Base-by-base conservation (phyloP, 2,888 invertebrate genomes). In the Petrolisthes cinctipes region DNA sequence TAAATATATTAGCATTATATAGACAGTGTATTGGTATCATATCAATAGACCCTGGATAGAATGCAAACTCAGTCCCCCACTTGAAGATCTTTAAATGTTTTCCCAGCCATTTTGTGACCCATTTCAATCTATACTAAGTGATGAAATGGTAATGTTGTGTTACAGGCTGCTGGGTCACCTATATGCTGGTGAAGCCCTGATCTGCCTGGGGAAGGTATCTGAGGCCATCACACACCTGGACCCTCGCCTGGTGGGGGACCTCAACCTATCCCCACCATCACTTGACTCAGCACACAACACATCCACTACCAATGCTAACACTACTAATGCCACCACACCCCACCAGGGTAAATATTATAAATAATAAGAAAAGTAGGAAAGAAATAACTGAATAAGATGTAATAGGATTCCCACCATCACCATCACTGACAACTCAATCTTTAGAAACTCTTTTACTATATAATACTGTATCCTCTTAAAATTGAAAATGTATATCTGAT, bases 181-280 rank as follows among this genome's bases (percentile, higher is more conserved):
- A 91, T 98, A 98, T 93, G 96, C 96, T 83, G 97, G 97, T 0
- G 98, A 98, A 93, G 96, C 97, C 54, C 93, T 97, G 14, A 95
- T 98, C 84, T 95, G 96, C 91, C 93, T 97, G 92, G 97, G 98
- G 92, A 95, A 95, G 93, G 95, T 97, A 91, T 94, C 95, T 0
- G 97, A 98, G 93, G 98, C 98, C 0, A 94, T 97, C 14, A 95
- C 96, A 87, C 96, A 97, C 93, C 94, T 98, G 82, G 96, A 97
- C 92, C 89, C 91, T 56, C 71, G 87, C 20, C 80, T 76, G 61
- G 79, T 89, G 51, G 87, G 87, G 23, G 89, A 88, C 17, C 37
- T 89, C 5, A 71, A 82, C 5, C 83, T 89, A 61, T 81, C 83
- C 5, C 83, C 89, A 4, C 80, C 83, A 2, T 53, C 86, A 6